Base-by-base conservation (phyloP, 2,888 invertebrate genomes). In the Cataglyphis livida region DNA sequence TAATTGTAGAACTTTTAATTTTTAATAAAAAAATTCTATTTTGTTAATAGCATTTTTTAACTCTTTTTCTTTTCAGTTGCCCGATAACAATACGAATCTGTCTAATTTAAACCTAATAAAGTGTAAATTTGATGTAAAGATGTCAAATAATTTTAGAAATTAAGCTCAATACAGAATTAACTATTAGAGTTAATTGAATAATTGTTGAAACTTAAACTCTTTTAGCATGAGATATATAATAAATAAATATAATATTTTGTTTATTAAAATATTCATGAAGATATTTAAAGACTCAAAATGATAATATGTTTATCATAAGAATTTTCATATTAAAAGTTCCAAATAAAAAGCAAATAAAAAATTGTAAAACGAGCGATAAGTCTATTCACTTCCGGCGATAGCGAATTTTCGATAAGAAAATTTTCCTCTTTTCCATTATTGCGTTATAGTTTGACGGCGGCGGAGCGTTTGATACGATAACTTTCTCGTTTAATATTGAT, bases 401-500 rank as follows among this genome's bases (percentile, higher is more conserved):
- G 15, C 5, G 0, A 76, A 76, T n/a, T 54, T 51, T 41, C 76
- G 57, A 44, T 68, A 70, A 70, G 78, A 78, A 78, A 78, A 78
- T 79, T 51, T 51, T 41, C 71, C 35, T 21, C 35, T 44, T 10
- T 70, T 25, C 10, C 59, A 66, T 76, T 76, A 57, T 70, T 70
- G 44, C 78, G 44, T 79, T 71, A 70, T 12, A 70, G 59, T 70
- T 70, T 78, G 44, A 59, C 44, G 78, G 21, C 41, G 57, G 48
- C 21, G 32, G 57, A 70, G 70, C 78, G 35, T 61, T 61, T 44
- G 78, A 79, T 71, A 59, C 32, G 71, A 79, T 71, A 79, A 79
- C 78, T 79, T 79, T 79, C 44, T 71, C 71, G 71, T 41, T 70
- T 78, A 78, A 70, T 79, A 70, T 71, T 25, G 25, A 79, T 35